Conservation (phyloP, 2,888 invertebrate genomes). For the Embidobia sp. region DNA sequence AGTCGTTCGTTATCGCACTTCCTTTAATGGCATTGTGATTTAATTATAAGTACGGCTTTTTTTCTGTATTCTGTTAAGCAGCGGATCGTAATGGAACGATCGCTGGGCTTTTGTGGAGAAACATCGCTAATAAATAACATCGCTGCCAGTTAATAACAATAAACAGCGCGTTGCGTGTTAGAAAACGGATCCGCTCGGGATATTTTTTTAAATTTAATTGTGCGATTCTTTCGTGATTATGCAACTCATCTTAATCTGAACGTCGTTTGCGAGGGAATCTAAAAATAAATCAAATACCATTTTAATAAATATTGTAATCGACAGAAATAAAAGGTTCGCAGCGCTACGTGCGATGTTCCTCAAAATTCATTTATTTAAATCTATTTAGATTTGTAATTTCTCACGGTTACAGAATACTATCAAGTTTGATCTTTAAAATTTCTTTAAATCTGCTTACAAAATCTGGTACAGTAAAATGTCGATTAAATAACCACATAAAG, state of each 20-base stretch:
- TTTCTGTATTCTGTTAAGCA: conserved; percentile 18
- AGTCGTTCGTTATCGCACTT: conserved; percentile 38
- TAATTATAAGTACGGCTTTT: conserved; percentile 21
- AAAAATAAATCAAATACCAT: no score
- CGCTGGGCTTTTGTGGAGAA: conserved; percentile 7
- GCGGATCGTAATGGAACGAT: conserved; percentile 5
- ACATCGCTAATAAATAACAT: conserved; percentile 13
- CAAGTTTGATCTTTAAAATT: no score
- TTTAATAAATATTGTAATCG: no score
- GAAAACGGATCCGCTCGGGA: neutral
- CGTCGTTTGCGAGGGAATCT: no score
- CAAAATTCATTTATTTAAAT: no score
- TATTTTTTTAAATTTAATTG: neutral
- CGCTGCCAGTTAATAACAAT: conserved; percentile 3
- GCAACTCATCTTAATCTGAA: neutral
- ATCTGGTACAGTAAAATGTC: no score
- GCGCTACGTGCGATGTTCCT: no score
- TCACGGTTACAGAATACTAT: no score
- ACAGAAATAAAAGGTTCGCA: no score
- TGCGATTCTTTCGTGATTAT: conserved; percentile 1
- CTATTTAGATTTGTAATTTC: no score
- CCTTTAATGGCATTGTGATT: conserved; percentile 25
- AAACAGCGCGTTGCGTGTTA: conserved; percentile 15
- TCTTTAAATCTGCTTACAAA: no score
- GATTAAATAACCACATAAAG: no score